phyloP scores from a whole-genome alignment of 2,113 vertebrate genomes.

The Ahaetulla prasina region DNA sequence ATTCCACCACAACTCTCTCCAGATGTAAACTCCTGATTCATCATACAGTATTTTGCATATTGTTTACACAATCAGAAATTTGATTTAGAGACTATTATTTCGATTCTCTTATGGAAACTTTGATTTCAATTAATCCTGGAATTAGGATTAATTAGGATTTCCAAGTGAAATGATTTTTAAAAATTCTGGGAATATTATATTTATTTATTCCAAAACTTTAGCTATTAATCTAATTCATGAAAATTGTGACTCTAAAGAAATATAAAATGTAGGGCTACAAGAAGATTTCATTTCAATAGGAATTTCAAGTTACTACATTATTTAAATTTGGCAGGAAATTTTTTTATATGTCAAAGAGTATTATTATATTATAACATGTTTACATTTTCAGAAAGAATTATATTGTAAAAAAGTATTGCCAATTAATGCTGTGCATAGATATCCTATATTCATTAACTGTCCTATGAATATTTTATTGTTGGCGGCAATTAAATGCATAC shows the following conservation, averaged over 20 bases:
- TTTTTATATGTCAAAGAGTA: slow-evolving; percentile 33
- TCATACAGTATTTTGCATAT: not conserved
- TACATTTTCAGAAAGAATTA: slow-evolving; percentile 36
- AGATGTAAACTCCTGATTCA: not conserved
- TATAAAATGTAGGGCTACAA: slow-evolving; percentile 14
- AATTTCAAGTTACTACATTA: slow-evolving; percentile 30
- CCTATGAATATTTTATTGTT: slow-evolving; percentile 17
- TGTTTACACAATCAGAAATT: not conserved
- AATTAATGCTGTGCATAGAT: slow-evolving; percentile 26
- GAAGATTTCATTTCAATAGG: slow-evolving; percentile 32
- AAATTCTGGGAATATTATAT: slow-evolving; percentile 8
- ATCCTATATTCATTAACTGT: slow-evolving; percentile 10
- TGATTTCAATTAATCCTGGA: not conserved
- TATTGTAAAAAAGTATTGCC: slow-evolving; percentile 34
- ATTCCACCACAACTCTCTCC: not conserved
- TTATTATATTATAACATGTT: slow-evolving; percentile 26
- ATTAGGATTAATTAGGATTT: too few species aligned
- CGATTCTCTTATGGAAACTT: not conserved
- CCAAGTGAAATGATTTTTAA: not conserved
- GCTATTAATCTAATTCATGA: slow-evolving; percentile 15
- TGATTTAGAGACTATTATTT: not conserved
- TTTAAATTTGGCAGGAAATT: slow-evolving; percentile 43
- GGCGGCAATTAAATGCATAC: slow-evolving; percentile 32
- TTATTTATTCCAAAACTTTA: not conserved
- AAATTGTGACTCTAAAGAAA: slow-evolving; percentile 37